Conservation (phyloP, 2,113 vertebrate species). For the Brachyistius frenatus region DNA sequence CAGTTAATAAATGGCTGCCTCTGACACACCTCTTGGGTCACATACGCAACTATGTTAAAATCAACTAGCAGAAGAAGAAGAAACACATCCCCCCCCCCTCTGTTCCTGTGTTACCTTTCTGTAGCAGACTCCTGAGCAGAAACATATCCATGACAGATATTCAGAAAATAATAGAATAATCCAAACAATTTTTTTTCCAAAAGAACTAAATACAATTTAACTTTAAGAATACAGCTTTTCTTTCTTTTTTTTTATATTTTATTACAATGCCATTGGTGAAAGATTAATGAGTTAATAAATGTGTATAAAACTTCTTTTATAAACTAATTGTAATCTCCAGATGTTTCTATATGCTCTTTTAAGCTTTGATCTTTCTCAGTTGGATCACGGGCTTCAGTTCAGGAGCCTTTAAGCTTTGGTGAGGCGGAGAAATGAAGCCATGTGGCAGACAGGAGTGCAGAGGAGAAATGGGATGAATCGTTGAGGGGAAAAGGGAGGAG, state of each 20-base stretch:
- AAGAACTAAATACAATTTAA: neutral
- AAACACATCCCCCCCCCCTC: conserved; percentile 14
- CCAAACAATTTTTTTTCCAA: neutral
- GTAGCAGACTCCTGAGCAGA: conserved; percentile 62
- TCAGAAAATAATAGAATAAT: neutral
- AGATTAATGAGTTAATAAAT: neutral
- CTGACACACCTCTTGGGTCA: conserved; percentile 21
- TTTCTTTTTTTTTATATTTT: neutral
- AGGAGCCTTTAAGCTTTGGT: conserved; percentile 52
- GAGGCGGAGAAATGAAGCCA: conserved; percentile 21
- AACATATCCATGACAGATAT: conserved; percentile 8
- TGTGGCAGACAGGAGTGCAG: conserved; percentile 12
- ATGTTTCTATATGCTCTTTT: neutral
- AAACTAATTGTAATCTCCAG: neutral
- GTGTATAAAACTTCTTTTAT: neutral
- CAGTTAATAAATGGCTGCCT: conserved; percentile 7
- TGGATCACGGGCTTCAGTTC: conserved; percentile 60
- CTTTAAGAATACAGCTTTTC: neutral
- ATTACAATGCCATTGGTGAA: neutral
- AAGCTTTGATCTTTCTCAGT: conserved; percentile 10
- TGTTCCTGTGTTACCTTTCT: conserved; percentile 42
- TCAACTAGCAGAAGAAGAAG: conserved; percentile 27
- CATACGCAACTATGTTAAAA: conserved; percentile 59
- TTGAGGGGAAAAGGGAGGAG: conserved; percentile 12
- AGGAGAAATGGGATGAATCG: conserved; percentile 18